Percentiles rank a stretch among this genome's conserved stretches.
phyloP scores from a whole-genome alignment of 2,797 vertebrate species.

The Sebastes baramenuke region DNA sequence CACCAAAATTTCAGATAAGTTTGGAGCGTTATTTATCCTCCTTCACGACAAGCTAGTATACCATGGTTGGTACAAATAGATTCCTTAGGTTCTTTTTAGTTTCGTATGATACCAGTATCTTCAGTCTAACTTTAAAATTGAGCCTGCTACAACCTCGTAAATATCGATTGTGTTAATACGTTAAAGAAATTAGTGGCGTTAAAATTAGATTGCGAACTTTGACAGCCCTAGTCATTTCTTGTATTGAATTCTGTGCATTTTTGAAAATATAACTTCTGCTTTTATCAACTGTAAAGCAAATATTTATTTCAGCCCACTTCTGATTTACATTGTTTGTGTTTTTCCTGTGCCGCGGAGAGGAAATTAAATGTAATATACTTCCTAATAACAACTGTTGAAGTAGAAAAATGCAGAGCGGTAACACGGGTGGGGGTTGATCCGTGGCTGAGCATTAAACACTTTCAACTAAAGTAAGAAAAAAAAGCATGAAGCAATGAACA shows the following conservation, averaged over 20 bases:
- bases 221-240: background rate
- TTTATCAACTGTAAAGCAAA: background rate
- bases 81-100: too few relatives aligned
- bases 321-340: background rate
- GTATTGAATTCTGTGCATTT: background rate
- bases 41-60: too few relatives aligned
- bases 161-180: too few relatives aligned
- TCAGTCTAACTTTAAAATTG: too few relatives aligned
- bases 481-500: conserved; percentile 31
- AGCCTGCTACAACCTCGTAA: too few relatives aligned
- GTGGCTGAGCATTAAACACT: background rate
- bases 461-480: conserved; percentile 24
- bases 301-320: background rate
- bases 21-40: too few relatives aligned
- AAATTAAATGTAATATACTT: conserved; percentile 18
- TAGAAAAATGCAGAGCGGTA: background rate
- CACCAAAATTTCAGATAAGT: too few relatives aligned
- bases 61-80: too few relatives aligned
- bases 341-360: background rate
- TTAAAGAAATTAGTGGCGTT: too few relatives aligned
- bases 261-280: background rate
- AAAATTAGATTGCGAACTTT: too few relatives aligned
- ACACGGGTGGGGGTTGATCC: background rate
- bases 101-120: too few relatives aligned
- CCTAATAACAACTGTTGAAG: conserved; percentile 21